Conservation (phyloP, 1,140 invertebrate genomes). For the Drosophila tani region DNA sequence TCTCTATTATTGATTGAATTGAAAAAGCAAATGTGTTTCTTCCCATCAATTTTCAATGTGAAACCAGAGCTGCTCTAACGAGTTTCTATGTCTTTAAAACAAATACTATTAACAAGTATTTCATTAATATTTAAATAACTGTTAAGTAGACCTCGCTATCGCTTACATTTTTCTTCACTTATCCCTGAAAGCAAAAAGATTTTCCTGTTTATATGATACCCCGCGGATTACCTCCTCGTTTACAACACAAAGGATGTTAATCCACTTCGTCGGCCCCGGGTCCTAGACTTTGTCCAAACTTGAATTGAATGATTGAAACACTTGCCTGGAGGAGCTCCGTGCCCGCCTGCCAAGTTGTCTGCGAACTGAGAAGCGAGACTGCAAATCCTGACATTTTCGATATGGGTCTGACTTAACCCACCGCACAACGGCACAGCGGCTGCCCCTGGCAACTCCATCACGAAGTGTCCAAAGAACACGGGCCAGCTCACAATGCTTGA, state of each 20-base stretch:
- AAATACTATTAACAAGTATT: no score
- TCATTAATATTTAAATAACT: no score
- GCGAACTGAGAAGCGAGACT: background rate
- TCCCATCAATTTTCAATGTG: no score
- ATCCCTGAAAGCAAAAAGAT: background rate
- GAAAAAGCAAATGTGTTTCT: background rate
- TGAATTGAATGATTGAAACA: constrained; percentile 42
- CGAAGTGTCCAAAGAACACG: constrained; percentile 40
- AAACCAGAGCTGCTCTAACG: no score
- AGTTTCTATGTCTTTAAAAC: no score
- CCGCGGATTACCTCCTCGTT: background rate
- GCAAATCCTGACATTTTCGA: constrained; percentile 68
- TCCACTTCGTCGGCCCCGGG: constrained; percentile 12
- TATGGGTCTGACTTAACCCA: constrained; percentile 63
- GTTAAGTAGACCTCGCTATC: no score
- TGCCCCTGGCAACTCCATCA: constrained; percentile 1
- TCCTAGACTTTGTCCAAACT: constrained; percentile 27
- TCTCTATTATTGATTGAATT: no score
- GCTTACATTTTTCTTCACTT: no score
- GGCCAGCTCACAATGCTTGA: constrained; percentile 31
- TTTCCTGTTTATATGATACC: no score
- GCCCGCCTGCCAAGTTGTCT: constrained; percentile 24
- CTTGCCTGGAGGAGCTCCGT: constrained; percentile 27
- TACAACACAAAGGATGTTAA: constrained; percentile 27
- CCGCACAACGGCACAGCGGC: background rate